Percentiles rank a stretch among this genome's conserved stretches.
phyloP scores from a whole-genome alignment of 2,113 vertebrate species.

The Anas platyrhynchos region DNA sequence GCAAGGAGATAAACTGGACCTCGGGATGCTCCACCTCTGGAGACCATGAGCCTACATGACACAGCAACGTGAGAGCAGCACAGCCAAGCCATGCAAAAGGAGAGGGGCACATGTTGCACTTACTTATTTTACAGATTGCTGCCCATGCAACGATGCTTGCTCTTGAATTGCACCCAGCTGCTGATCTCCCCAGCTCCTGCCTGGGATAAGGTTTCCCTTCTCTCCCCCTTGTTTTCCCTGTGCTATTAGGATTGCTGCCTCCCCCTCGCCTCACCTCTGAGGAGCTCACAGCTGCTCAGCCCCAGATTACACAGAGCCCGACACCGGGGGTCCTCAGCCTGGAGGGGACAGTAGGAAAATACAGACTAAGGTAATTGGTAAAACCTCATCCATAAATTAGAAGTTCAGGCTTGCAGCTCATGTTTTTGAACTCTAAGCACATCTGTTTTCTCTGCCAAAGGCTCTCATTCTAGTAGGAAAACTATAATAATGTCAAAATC shows the following conservation, averaged over 20 bases:
- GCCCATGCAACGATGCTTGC: fast-evolving
- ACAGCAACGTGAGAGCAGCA: too few relatives aligned
- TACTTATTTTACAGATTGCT: too few relatives aligned
- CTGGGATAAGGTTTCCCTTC: background rate
- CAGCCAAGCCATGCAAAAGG: background rate
- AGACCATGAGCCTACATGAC: too few relatives aligned
- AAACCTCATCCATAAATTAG: background rate
- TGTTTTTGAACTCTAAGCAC: background rate
- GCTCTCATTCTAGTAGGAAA: background rate
- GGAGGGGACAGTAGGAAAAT: background rate
- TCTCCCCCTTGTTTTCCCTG: background rate
- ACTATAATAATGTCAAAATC: background rate
- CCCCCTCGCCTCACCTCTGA: background rate
- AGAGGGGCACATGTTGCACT: background rate
- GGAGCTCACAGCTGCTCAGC: background rate
- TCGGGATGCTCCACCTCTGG: too few relatives aligned
- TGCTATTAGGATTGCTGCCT: background rate
- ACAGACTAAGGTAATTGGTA: background rate
- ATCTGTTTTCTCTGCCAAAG: background rate
- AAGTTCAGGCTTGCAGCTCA: background rate
- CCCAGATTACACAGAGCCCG: fast-evolving
- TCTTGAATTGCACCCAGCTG: background rate
- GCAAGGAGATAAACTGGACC: too few relatives aligned
- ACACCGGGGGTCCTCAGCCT: background rate
- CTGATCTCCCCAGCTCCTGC: background rate